Conservation (phyloP, 2,797 vertebrate genomes). For the Lutjanus argentimaculatus region DNA sequence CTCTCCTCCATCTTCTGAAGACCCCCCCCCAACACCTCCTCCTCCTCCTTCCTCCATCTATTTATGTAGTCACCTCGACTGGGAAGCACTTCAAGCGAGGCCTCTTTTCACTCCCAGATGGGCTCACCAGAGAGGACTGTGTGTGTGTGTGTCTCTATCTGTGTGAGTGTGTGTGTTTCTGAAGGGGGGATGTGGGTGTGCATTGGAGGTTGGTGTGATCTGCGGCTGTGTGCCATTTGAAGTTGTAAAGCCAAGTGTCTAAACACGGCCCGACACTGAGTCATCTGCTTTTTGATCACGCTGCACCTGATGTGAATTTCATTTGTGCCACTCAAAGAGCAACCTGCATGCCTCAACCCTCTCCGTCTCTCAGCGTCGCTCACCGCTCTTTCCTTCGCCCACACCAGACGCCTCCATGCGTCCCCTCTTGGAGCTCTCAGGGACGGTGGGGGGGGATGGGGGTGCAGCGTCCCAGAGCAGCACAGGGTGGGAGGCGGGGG, state of each 20-base stretch:
- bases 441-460: background rate
- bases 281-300: conserved; percentile 71
- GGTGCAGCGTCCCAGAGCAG: conserved; percentile 28
- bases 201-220: conserved; percentile 41
- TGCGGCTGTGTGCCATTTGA: conserved; percentile 68
- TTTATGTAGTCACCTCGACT: conserved; percentile 73
- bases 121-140: conserved; percentile 53
- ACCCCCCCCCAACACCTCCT: background rate
- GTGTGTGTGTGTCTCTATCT: conserved; percentile 44
- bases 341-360: conserved; percentile 13
- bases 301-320: conserved; percentile 65
- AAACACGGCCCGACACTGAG: conserved; percentile 66
- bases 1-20: conserved; percentile 65
- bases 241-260: conserved; percentile 69
- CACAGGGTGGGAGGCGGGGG: background rate
- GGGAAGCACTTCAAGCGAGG: conserved; percentile 78
- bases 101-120: conserved; percentile 72
- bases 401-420: conserved; percentile 25
- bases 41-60: conserved; percentile 48
- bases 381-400: conserved; percentile 30
- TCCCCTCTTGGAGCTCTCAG: conserved; percentile 20
- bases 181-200: conserved; percentile 27
- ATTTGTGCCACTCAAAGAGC: conserved; percentile 59
- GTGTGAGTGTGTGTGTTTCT: conserved; percentile 28
- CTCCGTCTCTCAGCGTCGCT: conserved; percentile 24